Base-by-base conservation (phyloP, 1,140 invertebrate genomes). In the Camponotus floridanus region DNA sequence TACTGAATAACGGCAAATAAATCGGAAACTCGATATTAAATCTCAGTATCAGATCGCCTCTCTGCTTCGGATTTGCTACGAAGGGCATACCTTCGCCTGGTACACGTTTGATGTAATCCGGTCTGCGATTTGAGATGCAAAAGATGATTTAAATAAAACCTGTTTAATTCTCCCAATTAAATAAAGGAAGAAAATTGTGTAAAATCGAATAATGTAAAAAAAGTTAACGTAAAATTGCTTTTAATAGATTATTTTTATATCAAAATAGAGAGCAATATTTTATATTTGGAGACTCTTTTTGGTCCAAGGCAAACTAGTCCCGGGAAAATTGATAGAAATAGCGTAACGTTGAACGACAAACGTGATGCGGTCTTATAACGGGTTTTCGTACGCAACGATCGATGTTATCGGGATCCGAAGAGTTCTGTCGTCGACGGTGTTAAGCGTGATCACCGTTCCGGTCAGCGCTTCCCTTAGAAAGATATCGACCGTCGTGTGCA, bases 391-490 rank as follows among this genome's bases (percentile, higher is more conserved):
- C 96, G 92, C 93, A 64, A 98, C 96, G 26, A 98, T 96, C 90
- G 97, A 97, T 31, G 96, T 96, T 85, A 98, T 96, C 81, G 96
- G 96, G 15, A 97, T 93, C 87, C 96, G 95, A 51, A 98, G 93
- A 80, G 94, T 95, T 87, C 97, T 95, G 15, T 96, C 96, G 90
- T 98, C 97, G 70, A 98, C 94, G 0, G 97, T 97, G 59, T 94
- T 93, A 2, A 98, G 92, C 13, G 95, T 96, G 59, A 98, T 94
- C 13, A 94, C 95, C 0, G 96, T 96, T 7, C 97, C 97, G 45
- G 96, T 96, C 51, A 98, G 94, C 0, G 97, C 96, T 88, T 98
- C 96, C 86, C 96, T 94, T 62, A 98, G 91, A 62, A 95, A 95
- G 21, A 98, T 95, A 13, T 94, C 91, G 62, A 95, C 94, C 2